Base-by-base conservation (phyloP, 2,888 invertebrate genomes). In the Seira ritae region DNA sequence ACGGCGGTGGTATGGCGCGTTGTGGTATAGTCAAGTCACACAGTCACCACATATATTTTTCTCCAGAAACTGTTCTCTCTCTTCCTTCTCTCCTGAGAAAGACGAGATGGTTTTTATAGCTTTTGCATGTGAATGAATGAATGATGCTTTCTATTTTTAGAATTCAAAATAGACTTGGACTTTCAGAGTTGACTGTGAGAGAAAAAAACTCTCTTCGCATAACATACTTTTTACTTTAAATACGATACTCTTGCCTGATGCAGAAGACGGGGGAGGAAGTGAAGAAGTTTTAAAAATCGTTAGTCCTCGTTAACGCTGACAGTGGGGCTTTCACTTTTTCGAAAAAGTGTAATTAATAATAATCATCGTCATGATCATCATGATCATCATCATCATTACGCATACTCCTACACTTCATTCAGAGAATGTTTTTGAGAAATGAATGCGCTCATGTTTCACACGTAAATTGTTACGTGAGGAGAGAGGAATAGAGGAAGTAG, bases 271-370 rank as follows among this genome's bases (percentile, higher is more conserved):
- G 50, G 50, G 50, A 50, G 50, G 50, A 50, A n/a, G 50, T 12
- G 50, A 50, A 50, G 12, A 12, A 15, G 3, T 50, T 50, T 62
- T 20, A 62, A 62, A 62, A 62, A 62, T 62, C 62, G 62, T 62
- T 62, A 62, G 62, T 62, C 19, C 62, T 62, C 62, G 62, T 62
- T 62, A 62, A 62, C 19, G 62, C 22, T 62, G 62, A 62, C 62
- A 62, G 62, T 22, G 62, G 62, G 62, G 62, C 62, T 62, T 62
- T 62, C 62, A 62, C 62, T 62, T 62, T 20, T 62, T 62, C 62
- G 20, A 62, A 62, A 62, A 62, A 62, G 62, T 62, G 62, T 20
- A 62, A 62, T 62, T 62, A 62, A 62, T 62, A 20, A 62, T 62
- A 62, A 62, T 62, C 19, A 62, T 62, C 62, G 20, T 62, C 62